phyloP scores from a whole-genome alignment of 2,113 vertebrate genomes.

The Dolichotis patagonum region DNA sequence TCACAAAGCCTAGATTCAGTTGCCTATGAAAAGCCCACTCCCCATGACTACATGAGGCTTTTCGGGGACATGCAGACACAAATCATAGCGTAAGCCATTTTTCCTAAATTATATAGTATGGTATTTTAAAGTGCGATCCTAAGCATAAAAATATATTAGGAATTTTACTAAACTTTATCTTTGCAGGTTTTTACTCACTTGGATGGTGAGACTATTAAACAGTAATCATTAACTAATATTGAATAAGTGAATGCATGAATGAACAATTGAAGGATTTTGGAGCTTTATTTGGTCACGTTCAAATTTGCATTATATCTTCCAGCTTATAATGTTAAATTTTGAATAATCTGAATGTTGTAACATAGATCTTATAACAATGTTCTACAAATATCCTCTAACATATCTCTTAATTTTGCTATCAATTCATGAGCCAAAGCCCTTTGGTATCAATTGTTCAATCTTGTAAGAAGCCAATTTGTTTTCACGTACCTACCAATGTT shows the following conservation, averaged over 20 bases:
- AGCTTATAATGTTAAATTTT: neutral
- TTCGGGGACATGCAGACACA: neutral
- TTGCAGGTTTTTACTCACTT: neutral
- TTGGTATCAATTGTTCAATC: slow-evolving; percentile 2
- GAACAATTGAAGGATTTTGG: neutral
- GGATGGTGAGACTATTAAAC: neutral
- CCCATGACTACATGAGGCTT: neutral
- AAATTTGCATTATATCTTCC: neutral
- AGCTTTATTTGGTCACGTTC: neutral
- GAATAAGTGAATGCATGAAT: neutral
- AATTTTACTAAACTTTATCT: slow-evolving; percentile 22
- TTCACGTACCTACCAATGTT: neutral
- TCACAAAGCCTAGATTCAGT: neutral
- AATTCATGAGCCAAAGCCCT: slow-evolving; percentile 18
- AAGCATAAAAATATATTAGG: neutral
- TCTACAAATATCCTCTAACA: neutral
- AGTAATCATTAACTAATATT: neutral
- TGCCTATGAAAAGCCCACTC: neutral
- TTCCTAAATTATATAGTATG: neutral
- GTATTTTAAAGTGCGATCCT: neutral
- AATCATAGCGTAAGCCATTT: neutral
- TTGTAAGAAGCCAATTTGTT: neutral
- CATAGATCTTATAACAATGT: neutral
- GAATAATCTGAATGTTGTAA: neutral
- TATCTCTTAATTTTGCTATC: slow-evolving; percentile 16